phyloP scores from a whole-genome alignment of 2,888 invertebrate species.

The Eurois occulta region DNA sequence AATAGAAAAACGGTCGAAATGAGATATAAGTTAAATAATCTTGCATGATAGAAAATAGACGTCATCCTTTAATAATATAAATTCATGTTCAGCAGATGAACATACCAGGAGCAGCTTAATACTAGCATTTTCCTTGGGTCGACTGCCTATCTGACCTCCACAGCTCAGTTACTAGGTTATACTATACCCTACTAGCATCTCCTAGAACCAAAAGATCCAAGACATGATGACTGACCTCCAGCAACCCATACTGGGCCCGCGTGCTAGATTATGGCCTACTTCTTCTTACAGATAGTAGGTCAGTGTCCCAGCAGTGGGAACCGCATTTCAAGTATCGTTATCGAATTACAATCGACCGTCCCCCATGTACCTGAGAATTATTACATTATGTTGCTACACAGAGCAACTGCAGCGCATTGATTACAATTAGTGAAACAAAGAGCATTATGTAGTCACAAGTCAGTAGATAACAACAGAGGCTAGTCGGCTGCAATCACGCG shows the following conservation, averaged over 20 bases:
- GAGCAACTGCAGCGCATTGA: background rate
- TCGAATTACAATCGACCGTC: background rate
- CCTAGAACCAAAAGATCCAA: background rate
- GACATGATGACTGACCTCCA: background rate
- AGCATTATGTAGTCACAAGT: background rate
- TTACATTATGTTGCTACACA: background rate
- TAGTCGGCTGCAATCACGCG: constrained; percentile 2
- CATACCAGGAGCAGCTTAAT: background rate
- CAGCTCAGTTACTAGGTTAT: background rate
- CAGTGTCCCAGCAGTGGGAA: background rate
- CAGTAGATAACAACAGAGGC: background rate
- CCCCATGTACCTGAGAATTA: background rate
- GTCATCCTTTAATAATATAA: background rate
- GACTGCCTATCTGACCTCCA: background rate
- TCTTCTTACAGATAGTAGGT: background rate
- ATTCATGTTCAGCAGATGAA: too few species aligned
- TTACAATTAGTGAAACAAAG: constrained; percentile 37
- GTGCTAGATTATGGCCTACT: background rate
- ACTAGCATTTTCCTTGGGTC: background rate
- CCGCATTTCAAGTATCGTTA: background rate
- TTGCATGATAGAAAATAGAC: background rate
- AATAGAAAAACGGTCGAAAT: background rate
- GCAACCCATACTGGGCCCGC: background rate
- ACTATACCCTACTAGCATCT: background rate
- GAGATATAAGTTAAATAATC: background rate